Conservation (phyloP, 2,888 invertebrate genomes). For the Dilophus febrilis region DNA sequence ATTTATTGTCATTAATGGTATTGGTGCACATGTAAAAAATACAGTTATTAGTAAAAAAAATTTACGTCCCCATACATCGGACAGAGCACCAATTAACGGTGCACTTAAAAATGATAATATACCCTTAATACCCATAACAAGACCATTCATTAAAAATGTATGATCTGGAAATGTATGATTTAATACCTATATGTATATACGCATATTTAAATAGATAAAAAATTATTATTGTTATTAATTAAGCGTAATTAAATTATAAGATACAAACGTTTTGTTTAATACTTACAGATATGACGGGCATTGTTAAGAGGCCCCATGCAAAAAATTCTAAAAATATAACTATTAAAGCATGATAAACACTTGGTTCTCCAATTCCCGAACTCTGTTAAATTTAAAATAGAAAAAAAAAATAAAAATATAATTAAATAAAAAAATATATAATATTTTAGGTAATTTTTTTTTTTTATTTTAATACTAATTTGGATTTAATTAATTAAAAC, state of each 20-base stretch:
- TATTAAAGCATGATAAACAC: conserved; percentile 95
- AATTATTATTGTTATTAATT: background rate
- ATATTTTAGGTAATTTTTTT: no score
- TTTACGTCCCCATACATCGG: conserved; percentile 97
- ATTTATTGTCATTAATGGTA: conserved; percentile 96
- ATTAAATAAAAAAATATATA: background rate
- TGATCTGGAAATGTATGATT: conserved; percentile 97
- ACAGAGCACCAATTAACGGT: conserved; percentile 90
- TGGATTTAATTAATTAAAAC: no score
- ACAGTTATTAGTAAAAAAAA: conserved; percentile 94
- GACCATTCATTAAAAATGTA: conserved; percentile 98
- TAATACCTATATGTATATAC: conserved; percentile 41
- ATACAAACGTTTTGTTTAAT: conserved; percentile 6
- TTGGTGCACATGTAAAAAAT: conserved; percentile 96
- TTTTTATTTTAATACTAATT: no score
- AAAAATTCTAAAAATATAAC: conserved; percentile 99
- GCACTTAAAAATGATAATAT: conserved; percentile 94
- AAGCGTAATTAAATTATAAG: background rate
- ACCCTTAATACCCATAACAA: conserved; percentile 98
- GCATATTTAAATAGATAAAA: background rate
- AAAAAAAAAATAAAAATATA: background rate
- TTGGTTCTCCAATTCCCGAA: conserved; percentile 82
- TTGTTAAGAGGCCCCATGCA: conserved; percentile 96
- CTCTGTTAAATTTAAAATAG: conserved; percentile 33
- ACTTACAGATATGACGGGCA: conserved; percentile 72